These are phyloP conservation scores for Morinoia aosen DNA, from an alignment of 2,888 invertebrate genomes.

Conservation along the genomic window DNA sequence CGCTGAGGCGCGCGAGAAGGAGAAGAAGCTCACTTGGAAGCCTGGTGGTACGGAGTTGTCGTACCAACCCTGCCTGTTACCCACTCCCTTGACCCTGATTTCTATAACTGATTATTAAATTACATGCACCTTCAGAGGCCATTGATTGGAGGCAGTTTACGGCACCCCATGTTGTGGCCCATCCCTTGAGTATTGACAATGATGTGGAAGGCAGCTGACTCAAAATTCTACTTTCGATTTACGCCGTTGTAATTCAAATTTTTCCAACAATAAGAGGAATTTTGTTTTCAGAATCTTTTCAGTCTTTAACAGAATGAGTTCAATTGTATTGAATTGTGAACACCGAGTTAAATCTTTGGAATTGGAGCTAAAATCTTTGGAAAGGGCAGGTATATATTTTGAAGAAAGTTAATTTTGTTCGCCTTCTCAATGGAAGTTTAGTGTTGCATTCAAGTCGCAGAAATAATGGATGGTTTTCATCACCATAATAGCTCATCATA, in stretches of 20 bases:
- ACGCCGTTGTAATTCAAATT: neutral
- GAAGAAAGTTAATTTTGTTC: neutral
- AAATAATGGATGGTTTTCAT: neutral
- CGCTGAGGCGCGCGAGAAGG: slow-evolving; percentile 19
- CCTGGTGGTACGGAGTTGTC: slow-evolving; percentile 22
- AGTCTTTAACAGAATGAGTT: neutral
- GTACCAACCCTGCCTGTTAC: neutral
- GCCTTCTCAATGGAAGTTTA: neutral
- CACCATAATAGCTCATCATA: too few species aligned
- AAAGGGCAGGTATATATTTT: neutral
- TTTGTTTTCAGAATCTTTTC: neutral
- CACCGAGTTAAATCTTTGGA: neutral
- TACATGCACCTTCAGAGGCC: neutral
- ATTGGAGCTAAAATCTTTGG: neutral
- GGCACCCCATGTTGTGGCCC: neutral
- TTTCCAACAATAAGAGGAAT: neutral
- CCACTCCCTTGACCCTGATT: neutral
- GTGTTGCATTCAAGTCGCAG: neutral
- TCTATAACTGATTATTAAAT: neutral
- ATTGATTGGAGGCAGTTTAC: neutral
- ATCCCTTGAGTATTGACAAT: neutral
- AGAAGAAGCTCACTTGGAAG: neutral
- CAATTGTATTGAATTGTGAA: neutral
- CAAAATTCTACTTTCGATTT: neutral
- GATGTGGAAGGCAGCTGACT: neutral